Percentiles rank a stretch among this genome's conserved stretches.
These are phyloP conservation scores for Conistra vaccinii DNA, from an alignment of 2,888 invertebrate genomes.

Conservation along the genomic window DNA sequence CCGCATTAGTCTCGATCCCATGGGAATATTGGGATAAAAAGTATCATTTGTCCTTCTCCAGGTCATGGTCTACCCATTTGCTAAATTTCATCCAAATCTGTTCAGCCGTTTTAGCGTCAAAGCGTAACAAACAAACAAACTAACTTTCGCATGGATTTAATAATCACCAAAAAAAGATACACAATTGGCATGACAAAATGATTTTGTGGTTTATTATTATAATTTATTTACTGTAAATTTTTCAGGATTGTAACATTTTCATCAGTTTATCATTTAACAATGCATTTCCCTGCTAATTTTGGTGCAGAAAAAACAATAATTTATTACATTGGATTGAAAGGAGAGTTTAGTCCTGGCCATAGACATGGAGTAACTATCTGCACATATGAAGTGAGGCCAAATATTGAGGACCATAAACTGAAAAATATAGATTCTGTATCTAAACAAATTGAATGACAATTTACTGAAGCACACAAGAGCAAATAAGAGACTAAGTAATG, in stretches of 20 bases:
- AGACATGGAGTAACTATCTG: slow-evolving; percentile 97
- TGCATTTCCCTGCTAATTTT: slow-evolving; percentile 97
- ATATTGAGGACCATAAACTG: slow-evolving; percentile 95
- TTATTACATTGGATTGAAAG: slow-evolving; percentile 98
- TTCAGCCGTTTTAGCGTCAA: too few relatives aligned
- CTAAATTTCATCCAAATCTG: too few relatives aligned
- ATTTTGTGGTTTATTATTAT: neutral
- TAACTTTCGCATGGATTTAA: too few relatives aligned
- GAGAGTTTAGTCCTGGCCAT: slow-evolving; percentile 96
- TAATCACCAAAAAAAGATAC: neutral
- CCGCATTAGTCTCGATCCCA: too few relatives aligned
- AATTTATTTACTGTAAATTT: slow-evolving; percentile 16
- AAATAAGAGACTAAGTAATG: slow-evolving; percentile 11
- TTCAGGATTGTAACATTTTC: slow-evolving; percentile 97
- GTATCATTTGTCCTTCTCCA: too few relatives aligned
- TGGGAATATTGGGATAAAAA: too few relatives aligned
- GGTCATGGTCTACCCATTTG: too few relatives aligned
- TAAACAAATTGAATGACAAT: slow-evolving; percentile 88
- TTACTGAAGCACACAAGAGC: slow-evolving; percentile 30
- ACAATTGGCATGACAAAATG: neutral
- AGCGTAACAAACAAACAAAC: too few relatives aligned
- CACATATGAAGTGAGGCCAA: slow-evolving; percentile 96
- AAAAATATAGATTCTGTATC: slow-evolving; percentile 91
- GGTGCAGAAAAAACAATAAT: slow-evolving; percentile 96
- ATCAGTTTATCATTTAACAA: slow-evolving; percentile 96